Base-by-base conservation (phyloP, 1,140 invertebrate species). In the Arctopsyche grandis region DNA sequence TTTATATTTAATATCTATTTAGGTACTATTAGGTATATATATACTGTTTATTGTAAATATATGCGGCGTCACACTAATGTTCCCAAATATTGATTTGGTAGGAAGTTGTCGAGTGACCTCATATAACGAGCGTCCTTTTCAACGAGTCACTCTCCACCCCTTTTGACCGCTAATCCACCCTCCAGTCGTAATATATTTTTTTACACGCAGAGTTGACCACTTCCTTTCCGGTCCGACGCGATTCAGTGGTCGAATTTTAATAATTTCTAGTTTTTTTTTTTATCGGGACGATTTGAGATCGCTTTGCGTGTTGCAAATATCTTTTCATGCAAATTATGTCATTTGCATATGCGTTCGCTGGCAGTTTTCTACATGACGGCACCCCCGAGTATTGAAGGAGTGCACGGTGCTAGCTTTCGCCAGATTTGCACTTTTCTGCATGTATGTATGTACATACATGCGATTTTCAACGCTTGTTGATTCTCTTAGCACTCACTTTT, bases 11-110 rank as follows among this genome's bases (percentile, higher is more conserved):
- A n/a, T n/a, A n/a, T n/a, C n/a, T n/a, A n/a, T n/a, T n/a, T n/a
- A n/a, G n/a, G n/a, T n/a, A n/a, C n/a, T n/a, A n/a, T n/a, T n/a
- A n/a, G n/a, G n/a, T n/a, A n/a, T n/a, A n/a, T n/a, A n/a, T 52
- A 16, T 10, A 52, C 12, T 4, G 10, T 5, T 1, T 12, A 52
- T 5, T 16, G 48, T 52, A 52, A 52, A 52, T 5, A 52, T 52
- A 16, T 1, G 4, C 16, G 1, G 16, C 12, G 16, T 52, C 12
- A 7, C 29, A 38, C 29, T 52, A 16, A 52, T 52, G 48, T 66
- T 29, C 24, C 24, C 63, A 66, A 66, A 66, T 66, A 66, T 66
- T 24, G 63, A 66, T 66, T 66, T 66, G 16, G n/a, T 26, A 63
- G 9, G 10, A 26, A 66, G 22, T 66, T 60, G n/a, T 60, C 24